Base-by-base conservation (phyloP, 2,888 invertebrate species). In the Patella ulyssiponensis region DNA sequence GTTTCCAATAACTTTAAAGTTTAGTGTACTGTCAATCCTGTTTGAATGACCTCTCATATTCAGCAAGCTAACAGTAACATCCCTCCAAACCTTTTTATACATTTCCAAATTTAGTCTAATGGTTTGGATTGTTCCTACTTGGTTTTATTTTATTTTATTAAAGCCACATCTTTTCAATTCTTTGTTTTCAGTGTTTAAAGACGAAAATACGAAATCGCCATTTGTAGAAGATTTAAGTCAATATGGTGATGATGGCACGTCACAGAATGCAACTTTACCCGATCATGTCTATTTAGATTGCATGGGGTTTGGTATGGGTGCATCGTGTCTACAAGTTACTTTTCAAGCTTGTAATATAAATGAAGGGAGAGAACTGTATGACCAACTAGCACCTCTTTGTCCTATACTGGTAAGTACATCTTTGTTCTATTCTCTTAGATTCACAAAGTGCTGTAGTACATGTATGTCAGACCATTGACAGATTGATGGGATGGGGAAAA, bases 241-340 rank as follows among this genome's bases (percentile, higher is more conserved):
- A 27, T 88, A 93, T n/a, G 94, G 93, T 0, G 96, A 96, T 89
- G 83, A 83, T 70, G 88, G 86, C 9, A 93, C 94, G 84, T 94
- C 94, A 74, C 94, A 94, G 74, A 89, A 86, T 15, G 95, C 95
- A 1, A 96, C 96, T 0, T 93, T 94, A 87, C 96, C 96, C 0
- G 96, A 98, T 93, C 96, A 97, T 89, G 96, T 99, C 82, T 98
- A 99, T 89, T 95, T 99, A 95, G 99, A 99, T 92, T 97, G 98
- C 1, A 99, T 99, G 99, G 99, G 98, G 44, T 99, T 99, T 92
- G 89, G 89, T 77, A 99, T 99, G 99, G 99, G 99, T 53, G 98
- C 98, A 92, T 98, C 97, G 89, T 99, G 98, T 91, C 93, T 99
- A 64, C 99, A 99, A 92, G 88, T 91, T 79, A 93, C 93, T 20